Base-by-base conservation (phyloP, 1,140 invertebrate species). In the Drosophila sucinea region DNA sequence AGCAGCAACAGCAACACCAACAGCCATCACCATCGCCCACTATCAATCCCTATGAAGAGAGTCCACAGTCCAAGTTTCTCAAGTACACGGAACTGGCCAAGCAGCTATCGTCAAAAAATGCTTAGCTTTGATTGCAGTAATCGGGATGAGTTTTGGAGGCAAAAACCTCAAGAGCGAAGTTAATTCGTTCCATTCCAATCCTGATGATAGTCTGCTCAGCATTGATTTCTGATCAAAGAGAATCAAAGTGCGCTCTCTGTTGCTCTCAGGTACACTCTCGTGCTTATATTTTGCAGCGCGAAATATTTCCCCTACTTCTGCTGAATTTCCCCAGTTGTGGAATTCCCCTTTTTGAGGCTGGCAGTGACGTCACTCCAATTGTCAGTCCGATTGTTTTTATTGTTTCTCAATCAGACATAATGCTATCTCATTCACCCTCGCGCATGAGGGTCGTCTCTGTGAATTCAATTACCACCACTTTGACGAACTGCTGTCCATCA, bases 51-150 rank as follows among this genome's bases (percentile, higher is more conserved):
- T 96, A 97, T 81, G 97, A 98, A 81, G 97, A 98, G 92, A 98
- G 96, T 92, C 97, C 97, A 17, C 97, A 98, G 93, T 98, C 97
- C 73, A 98, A 98, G 94, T 98, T 98, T 94, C 95, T 98, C 75
- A 98, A 98, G 94, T 98, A 98, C 93, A 98, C 97, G 87, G 97
- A 98, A 94, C 95, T 98, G 91, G 97, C 97, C 75, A 98, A 98
- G 93, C 97, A 98, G 93, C 94, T 98, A 91, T 98, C 97, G 91
- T 98, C 97, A 93, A 98, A 98, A 94, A 98, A 98, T 93, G 96
- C 96, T 94, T 97, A 96, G 94, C 44, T 51, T 27, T 7, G 27
- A 1, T 51, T 47, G 5, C 44, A 7, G 17, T 23, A 27, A 47
- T 27, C 40, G 17, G 23, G 23, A 44, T 8, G 7, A 6, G 27